Conservation (phyloP, 2,797 vertebrate species). For the Coccyzus lansbergi region DNA sequence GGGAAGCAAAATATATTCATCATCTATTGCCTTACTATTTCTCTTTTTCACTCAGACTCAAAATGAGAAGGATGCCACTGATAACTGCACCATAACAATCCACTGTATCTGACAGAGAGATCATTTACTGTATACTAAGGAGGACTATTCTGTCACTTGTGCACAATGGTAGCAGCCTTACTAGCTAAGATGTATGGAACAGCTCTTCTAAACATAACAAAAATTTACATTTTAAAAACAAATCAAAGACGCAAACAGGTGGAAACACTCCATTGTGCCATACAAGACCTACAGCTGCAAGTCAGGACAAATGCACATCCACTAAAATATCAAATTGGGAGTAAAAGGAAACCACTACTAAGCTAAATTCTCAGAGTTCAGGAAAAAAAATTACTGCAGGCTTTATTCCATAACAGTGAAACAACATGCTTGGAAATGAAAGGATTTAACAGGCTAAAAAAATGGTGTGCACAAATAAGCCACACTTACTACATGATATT, state of each 20-base stretch:
- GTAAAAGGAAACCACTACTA: not conserved
- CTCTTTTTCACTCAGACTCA: slow-evolving; percentile 25
- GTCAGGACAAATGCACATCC: not conserved
- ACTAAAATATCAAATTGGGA: not conserved
- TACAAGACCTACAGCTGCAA: not conserved
- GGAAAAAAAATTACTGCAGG: not conserved
- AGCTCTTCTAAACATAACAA: slow-evolving; percentile 40
- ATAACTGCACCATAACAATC: slow-evolving; percentile 27
- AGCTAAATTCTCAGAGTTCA: not conserved
- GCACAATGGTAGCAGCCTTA: slow-evolving; percentile 41
- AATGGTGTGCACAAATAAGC: not conserved
- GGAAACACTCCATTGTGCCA: slow-evolving; percentile 34
- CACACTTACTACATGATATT: not conserved
- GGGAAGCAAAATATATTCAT: not conserved
- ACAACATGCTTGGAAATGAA: not conserved
- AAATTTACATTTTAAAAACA: slow-evolving; percentile 58
- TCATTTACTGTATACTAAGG: slow-evolving; percentile 22
- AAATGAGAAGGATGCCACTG: not conserved
- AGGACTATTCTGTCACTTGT: slow-evolving; percentile 33
- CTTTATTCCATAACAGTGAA: not conserved
- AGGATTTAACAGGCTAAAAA: not conserved
- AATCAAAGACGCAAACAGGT: slow-evolving; percentile 43
- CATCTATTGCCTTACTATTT: not conserved
- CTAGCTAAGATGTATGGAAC: slow-evolving; percentile 28
- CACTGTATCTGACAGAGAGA: slow-evolving; percentile 28